A percentile compares a stretch with the other conserved stretches of the same genome.
Conservation (phyloP, 1,140 invertebrate genomes). For the Drosophila seguyi region DNA sequence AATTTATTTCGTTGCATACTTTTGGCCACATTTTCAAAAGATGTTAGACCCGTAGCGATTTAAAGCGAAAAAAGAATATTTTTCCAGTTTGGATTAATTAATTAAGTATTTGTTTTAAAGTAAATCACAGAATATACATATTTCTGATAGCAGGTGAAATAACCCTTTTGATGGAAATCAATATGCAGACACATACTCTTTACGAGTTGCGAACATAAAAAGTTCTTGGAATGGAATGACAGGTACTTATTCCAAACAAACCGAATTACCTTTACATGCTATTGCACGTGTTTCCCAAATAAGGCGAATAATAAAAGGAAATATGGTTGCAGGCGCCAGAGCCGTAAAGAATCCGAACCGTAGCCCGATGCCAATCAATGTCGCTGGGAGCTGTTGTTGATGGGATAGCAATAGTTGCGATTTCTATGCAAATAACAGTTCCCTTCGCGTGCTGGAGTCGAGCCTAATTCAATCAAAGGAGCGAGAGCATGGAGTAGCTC, state of each 20-base stretch:
- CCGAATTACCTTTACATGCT: slow-evolving; percentile 27
- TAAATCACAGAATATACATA: neutral
- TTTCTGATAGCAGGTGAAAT: neutral
- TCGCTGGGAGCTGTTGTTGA: slow-evolving; percentile 48
- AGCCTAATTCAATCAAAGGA: slow-evolving; percentile 55
- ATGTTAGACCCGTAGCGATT: too few relatives aligned
- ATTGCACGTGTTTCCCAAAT: slow-evolving; percentile 28
- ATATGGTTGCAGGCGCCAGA: slow-evolving; percentile 29
- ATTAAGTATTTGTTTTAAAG: neutral
- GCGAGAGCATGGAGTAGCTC: slow-evolving; percentile 17
- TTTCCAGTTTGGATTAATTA: neutral
- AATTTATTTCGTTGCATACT: neutral
- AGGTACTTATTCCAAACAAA: slow-evolving; percentile 29
- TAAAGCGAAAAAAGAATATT: fast-evolving
- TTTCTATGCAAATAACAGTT: slow-evolving; percentile 53
- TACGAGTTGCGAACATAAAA: slow-evolving; percentile 5
- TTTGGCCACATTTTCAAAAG: neutral
- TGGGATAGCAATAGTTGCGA: slow-evolving; percentile 32
- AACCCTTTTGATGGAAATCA: slow-evolving; percentile 1
- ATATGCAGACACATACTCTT: slow-evolving; percentile 19
- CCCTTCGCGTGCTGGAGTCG: slow-evolving; percentile 38
- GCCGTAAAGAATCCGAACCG: slow-evolving; percentile 17
- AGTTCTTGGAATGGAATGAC: slow-evolving; percentile 7
- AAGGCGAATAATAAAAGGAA: slow-evolving; percentile 35
- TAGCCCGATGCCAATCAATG: slow-evolving; percentile 46